Evolutionary conservation across 2,113 vertebrate genomes (phyloP).

Genomic region (Anhinga rufa): DNA sequence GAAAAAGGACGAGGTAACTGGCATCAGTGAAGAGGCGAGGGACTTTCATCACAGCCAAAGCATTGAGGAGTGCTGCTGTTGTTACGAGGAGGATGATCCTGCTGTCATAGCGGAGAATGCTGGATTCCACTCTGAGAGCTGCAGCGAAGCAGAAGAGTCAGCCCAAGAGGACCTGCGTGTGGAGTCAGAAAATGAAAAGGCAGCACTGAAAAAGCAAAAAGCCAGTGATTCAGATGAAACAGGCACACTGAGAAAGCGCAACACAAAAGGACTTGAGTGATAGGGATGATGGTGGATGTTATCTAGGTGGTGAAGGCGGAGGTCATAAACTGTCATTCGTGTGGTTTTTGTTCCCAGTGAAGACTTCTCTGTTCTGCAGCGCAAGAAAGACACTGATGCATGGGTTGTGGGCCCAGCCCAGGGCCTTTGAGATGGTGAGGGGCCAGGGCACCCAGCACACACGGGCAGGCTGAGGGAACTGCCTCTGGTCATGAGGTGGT

Average conservation of each 20-base stretch:
- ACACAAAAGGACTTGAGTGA: conserved; percentile 53
- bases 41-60: conserved; percentile 69
- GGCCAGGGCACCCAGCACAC: no score
- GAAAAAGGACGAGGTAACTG: conserved; percentile 14
- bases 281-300: background rate
- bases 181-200: conserved; percentile 23
- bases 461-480: no score
- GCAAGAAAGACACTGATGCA: no score
- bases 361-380: no score
- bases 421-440: no score
- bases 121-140: conserved; percentile 70
- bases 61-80: conserved; percentile 34
- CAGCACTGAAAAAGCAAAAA: background rate
- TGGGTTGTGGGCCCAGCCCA: no score
- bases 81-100: conserved; percentile 70
- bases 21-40: conserved; percentile 45
- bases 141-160: conserved; percentile 74
- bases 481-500: no score
- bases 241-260: conserved; percentile 77
- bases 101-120: conserved; percentile 83
- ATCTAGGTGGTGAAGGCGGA: background rate
- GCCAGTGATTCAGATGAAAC: background rate
- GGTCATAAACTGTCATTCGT: background rate
- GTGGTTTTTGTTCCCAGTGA: background rate
- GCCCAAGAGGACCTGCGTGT: conserved; percentile 22